These are phyloP conservation scores for Notamacropus eugenii DNA, from an alignment of 2,797 vertebrate genomes.

Conservation along the genomic window DNA sequence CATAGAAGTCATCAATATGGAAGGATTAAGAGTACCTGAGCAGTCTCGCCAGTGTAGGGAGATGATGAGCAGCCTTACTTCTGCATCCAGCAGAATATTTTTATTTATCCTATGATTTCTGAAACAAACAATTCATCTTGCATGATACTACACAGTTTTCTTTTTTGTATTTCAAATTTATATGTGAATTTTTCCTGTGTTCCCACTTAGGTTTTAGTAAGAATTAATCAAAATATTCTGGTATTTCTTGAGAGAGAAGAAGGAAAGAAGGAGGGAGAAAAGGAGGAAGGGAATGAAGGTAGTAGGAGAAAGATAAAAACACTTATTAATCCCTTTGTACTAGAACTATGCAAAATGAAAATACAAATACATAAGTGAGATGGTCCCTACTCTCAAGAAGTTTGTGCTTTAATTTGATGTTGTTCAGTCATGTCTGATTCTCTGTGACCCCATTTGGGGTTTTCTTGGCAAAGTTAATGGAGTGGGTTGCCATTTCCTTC, in stretches of 20 bases:
- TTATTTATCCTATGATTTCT: neutral
- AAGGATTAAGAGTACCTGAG: neutral
- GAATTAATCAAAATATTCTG: neutral
- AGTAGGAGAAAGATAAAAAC: neutral
- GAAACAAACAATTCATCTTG: neutral
- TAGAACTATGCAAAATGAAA: neutral
- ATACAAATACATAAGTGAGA: neutral
- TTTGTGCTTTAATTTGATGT: neutral
- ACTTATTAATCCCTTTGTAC: neutral
- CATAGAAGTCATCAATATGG: neutral
- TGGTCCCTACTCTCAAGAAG: neutral
- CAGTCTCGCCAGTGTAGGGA: neutral
- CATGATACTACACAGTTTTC: neutral
- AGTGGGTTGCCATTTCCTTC: neutral
- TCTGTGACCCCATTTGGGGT: neutral
- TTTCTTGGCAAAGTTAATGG: neutral
- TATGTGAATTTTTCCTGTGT: neutral
- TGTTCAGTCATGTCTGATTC: neutral
- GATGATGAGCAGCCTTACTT: neutral
- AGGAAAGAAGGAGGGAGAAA: neutral
- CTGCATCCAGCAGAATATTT: neutral
- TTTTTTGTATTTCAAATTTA: neutral
- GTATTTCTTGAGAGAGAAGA: neutral
- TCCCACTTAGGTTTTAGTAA: neutral
- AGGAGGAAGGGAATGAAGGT: neutral